Conservation (phyloP, 2,888 invertebrate genomes). For the Archips crataeganus region DNA sequence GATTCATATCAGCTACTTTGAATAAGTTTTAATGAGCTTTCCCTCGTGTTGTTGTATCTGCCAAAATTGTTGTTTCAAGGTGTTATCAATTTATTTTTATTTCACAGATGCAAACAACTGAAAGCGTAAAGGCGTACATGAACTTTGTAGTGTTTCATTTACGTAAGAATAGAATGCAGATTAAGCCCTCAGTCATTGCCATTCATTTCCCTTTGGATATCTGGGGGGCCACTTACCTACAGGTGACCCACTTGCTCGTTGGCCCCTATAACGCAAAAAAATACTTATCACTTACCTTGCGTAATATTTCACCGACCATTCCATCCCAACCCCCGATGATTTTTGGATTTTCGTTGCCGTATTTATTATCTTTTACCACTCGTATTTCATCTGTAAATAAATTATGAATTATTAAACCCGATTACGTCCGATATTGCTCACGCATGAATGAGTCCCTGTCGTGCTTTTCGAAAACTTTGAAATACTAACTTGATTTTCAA, state of each 20-base stretch:
- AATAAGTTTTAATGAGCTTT: conserved; percentile 20
- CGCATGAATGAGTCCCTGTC: not conserved
- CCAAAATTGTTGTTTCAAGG: conserved; percentile 14
- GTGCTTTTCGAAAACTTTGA: conserved; percentile 1
- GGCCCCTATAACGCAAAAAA: conserved; percentile 16
- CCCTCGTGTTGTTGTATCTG: conserved; percentile 3
- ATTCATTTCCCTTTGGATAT: not conserved
- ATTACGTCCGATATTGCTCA: not conserved
- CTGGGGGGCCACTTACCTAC: not conserved
- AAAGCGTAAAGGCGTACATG: not conserved
- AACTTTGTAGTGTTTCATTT: not conserved
- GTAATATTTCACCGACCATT: conserved; percentile 94
- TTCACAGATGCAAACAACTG: not conserved
- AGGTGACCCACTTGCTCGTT: not conserved
- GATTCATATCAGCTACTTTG: conserved; percentile 25
- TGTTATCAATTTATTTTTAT: conserved; percentile 31
- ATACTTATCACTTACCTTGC: conserved; percentile 87
- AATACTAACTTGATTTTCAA: conserved; percentile 30
- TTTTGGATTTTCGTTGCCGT: conserved; percentile 93
- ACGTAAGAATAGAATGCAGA: not conserved
- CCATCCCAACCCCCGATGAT: conserved; percentile 96
- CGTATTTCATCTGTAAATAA: conserved; percentile 91
- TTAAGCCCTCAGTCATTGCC: not conserved
- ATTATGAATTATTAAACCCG: conserved; percentile 5
- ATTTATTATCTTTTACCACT: conserved; percentile 94